Base-by-base conservation (phyloP, 2,113 vertebrate species). In the Grus americana region DNA sequence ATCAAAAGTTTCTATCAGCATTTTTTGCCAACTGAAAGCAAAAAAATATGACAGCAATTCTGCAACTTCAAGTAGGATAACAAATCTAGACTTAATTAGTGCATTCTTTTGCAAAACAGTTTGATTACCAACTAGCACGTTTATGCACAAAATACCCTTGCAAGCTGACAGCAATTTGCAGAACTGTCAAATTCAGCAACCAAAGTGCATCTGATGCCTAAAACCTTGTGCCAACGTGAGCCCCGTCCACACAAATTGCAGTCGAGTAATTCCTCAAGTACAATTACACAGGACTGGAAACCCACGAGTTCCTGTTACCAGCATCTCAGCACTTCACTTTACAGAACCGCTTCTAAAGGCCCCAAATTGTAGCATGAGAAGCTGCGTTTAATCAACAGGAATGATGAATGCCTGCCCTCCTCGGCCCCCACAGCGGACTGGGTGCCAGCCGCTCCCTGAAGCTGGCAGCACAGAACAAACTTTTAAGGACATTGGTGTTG, bases 1-100 rank as follows among this genome's bases (percentile, higher is more conserved):
- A 97, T 97, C 97, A 94, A 96, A 98, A 98, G 97, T 98, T 98
- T 97, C 95, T 95, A 94, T 95, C 96, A 79, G 86, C 93, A 82
- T 96, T 91, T 97, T 96, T 95, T 97, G 91, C 95, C 94, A 70
- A 59, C 71, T 32, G 44, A 75, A 95, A 92, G 94, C 94, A 95
- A 75, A 96, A 96, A 95, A 89, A 90, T 81, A 75, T 90, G 92
- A 96, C 88, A 94, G 94, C 89, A 58, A 86, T 88, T 50, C 92
- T 49, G 21, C 88, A 97, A 97, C 97, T 98, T 97, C 97, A 96
- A 82, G 82, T 26, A 54, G 75, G 79, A 94, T 92, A 97, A 97
- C 96, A 95, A 92, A 97, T 79, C 91, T 96, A 88, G 96, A 89
- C 86, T 97, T 96, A 95, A 94, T 96, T 94, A 96, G 96, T 59